Conservation (phyloP, 1,140 invertebrate species). For the Ericerus pela region DNA sequence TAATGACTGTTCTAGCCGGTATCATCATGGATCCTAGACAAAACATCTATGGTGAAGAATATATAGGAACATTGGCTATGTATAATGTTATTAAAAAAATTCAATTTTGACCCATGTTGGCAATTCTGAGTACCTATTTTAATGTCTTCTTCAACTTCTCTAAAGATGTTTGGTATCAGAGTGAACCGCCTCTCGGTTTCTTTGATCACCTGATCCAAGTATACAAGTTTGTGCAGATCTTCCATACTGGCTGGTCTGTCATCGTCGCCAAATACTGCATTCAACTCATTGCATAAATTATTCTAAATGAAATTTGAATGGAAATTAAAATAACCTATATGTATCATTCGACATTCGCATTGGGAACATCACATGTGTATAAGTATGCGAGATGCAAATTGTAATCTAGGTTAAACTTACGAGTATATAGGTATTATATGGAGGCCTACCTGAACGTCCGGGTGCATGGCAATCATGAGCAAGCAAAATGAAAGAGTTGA, state of each 20-base stretch:
- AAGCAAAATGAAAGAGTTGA: conserved; percentile 33
- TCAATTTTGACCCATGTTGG: too few relatives aligned
- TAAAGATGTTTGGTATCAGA: conserved; percentile 41
- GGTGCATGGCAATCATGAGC: conserved; percentile 39
- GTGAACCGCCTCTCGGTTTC: conserved; percentile 41
- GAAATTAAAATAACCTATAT: background rate
- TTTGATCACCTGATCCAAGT: conserved; percentile 43
- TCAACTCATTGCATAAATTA: conserved; percentile 19
- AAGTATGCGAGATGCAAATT: background rate
- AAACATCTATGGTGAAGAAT: too few relatives aligned
- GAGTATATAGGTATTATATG: background rate
- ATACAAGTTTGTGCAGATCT: conserved; percentile 39
- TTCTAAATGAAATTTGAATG: conserved; percentile 19
- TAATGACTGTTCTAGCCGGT: too few relatives aligned
- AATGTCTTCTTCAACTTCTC: conserved; percentile 34
- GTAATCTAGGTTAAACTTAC: background rate
- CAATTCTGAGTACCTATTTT: conserved; percentile 21
- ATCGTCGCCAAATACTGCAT: conserved; percentile 33
- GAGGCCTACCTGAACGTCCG: conserved; percentile 35
- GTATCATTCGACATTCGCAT: too few relatives aligned
- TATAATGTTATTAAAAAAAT: too few relatives aligned
- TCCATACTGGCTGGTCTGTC: conserved; percentile 33
- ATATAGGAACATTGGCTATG: too few relatives aligned
- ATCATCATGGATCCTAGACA: too few relatives aligned
- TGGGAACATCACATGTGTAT: background rate